Evolutionary conservation across 2,113 vertebrate genomes (phyloP).

Genomic region (Dunckerocampus dactyliophorus): DNA sequence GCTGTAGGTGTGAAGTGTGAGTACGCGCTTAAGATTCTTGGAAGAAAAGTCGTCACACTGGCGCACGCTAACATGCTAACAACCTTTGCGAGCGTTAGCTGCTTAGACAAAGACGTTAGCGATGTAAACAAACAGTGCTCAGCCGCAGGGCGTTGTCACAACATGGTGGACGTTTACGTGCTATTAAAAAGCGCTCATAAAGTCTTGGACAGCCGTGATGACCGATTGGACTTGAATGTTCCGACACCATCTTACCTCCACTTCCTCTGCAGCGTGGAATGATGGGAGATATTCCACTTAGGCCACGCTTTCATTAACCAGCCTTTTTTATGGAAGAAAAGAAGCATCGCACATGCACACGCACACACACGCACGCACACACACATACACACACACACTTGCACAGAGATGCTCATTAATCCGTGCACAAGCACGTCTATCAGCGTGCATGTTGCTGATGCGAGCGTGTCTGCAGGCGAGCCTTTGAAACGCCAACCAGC

Average conservation of each 20-base stretch:
- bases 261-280: slow-evolving; percentile 48
- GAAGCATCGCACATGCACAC: neutral
- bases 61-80: too few species aligned
- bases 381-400: neutral
- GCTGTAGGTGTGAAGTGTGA: too few species aligned
- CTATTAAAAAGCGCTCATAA: too few species aligned
- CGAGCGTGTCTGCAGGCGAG: slow-evolving; percentile 71
- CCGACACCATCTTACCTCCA: slow-evolving; percentile 40
- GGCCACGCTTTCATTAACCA: slow-evolving; percentile 47
- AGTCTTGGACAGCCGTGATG: too few species aligned
- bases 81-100: slow-evolving; percentile 11
- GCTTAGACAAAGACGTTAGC: slow-evolving; percentile 60
- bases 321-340: slow-evolving; percentile 22
- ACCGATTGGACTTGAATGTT: slow-evolving; percentile 8
- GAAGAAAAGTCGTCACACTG: too few species aligned
- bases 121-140: slow-evolving; percentile 14
- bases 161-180: too few species aligned
- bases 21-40: too few species aligned
- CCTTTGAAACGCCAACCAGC: slow-evolving; percentile 73
- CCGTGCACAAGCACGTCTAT: slow-evolving; percentile 28
- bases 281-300: slow-evolving; percentile 32
- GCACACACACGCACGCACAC: neutral
- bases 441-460: slow-evolving; percentile 39
- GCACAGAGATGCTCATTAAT: slow-evolving; percentile 51
- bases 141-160: too few species aligned